These are phyloP conservation scores for Rhyacophila brunnea DNA, from an alignment of 1,140 invertebrate genomes.

Conservation along the genomic window DNA sequence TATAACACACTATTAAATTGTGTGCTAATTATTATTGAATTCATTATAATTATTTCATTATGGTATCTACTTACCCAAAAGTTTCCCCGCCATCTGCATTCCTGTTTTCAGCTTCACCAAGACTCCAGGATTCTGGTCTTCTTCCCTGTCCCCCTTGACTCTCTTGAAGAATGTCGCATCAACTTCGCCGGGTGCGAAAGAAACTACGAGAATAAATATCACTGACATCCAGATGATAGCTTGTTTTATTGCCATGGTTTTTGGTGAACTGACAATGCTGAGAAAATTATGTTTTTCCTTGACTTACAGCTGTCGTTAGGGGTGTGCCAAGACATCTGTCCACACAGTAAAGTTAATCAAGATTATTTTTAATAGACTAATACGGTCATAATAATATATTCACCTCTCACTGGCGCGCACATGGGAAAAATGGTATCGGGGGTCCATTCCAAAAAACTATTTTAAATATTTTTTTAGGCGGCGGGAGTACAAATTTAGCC, in stretches of 20 bases:
- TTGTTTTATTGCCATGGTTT: conserved; percentile 43
- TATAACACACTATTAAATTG: too few relatives aligned
- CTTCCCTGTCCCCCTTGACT: conserved; percentile 9
- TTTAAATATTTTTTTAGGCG: too few relatives aligned
- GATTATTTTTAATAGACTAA: too few relatives aligned
- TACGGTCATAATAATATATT: too few relatives aligned
- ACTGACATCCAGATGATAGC: conserved; percentile 35
- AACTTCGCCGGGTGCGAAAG: conserved; percentile 36
- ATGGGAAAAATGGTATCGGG: too few relatives aligned
- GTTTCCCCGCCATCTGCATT: conserved; percentile 62
- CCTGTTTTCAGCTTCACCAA: conserved; percentile 61
- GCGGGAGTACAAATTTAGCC: too few relatives aligned
- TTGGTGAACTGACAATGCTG: background rate
- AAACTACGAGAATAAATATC: conserved; percentile 25
- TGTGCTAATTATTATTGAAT: too few relatives aligned
- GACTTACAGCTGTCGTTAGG: background rate
- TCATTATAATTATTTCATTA: too few relatives aligned
- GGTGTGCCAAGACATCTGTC: too few relatives aligned
- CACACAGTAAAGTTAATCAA: too few relatives aligned
- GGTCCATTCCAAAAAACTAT: too few relatives aligned
- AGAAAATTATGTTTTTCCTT: background rate
- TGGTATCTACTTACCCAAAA: conserved; percentile 56
- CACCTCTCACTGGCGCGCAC: too few relatives aligned
- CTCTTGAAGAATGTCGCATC: conserved; percentile 20
- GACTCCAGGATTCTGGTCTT: conserved; percentile 44